Percentiles rank a stretch among this genome's conserved stretches.
These are phyloP conservation scores for Balaenoptera acutorostrata DNA, from an alignment of 2,113 vertebrate species.

Conservation along the genomic window DNA sequence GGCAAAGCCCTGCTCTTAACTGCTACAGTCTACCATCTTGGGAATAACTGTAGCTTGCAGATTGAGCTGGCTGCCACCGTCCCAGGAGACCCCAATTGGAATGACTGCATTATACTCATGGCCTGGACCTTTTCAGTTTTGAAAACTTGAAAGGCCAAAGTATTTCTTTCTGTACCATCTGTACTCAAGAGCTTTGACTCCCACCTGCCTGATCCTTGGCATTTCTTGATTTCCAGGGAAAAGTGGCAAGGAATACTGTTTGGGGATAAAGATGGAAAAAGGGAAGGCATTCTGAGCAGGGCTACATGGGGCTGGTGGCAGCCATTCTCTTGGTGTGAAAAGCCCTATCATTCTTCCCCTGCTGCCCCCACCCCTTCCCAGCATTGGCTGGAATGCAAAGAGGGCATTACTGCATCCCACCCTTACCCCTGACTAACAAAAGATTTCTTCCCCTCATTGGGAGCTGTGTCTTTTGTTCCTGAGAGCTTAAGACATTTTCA, in stretches of 20 bases:
- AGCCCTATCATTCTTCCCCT: neutral
- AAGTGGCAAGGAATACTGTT: neutral
- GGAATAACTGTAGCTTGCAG: neutral
- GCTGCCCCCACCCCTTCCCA: neutral
- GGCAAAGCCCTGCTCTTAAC: neutral
- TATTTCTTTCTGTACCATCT: neutral
- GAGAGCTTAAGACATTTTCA: neutral
- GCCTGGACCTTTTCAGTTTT: neutral
- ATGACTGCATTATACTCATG: neutral
- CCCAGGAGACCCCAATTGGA: neutral
- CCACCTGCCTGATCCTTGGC: neutral
- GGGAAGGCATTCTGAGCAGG: neutral
- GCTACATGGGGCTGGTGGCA: neutral
- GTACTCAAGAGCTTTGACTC: neutral
- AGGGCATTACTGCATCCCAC: neutral
- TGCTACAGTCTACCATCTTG: neutral
- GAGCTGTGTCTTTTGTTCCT: neutral
- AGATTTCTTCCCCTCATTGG: neutral
- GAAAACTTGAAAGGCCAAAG: neutral
- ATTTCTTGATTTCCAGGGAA: neutral
- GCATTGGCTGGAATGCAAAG: neutral
- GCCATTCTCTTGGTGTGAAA: neutral
- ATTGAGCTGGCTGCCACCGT: neutral
- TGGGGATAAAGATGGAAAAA: neutral
- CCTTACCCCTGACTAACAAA: neutral